These are phyloP conservation scores for Aphyosemion australe DNA, from an alignment of 2,113 vertebrate genomes.

Conservation along the genomic window DNA sequence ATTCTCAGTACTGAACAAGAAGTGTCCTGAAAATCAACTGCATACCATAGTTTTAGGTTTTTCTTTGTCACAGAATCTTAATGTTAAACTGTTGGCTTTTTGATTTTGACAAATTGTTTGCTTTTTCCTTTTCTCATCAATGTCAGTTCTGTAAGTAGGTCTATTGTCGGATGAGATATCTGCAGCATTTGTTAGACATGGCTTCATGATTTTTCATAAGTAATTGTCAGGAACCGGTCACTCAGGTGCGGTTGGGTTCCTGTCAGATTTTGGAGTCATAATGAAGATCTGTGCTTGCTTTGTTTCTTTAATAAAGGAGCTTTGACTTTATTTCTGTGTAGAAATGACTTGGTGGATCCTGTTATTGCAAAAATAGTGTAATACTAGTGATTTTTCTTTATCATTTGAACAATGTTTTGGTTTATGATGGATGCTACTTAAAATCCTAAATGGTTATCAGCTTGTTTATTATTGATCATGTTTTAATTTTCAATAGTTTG, in stretches of 20 bases:
- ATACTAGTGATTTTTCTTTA: neutral
- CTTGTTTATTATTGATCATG: neutral
- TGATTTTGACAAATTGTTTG: conserved; percentile 87
- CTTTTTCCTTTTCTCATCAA: conserved; percentile 80
- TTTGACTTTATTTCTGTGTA: conserved; percentile 85
- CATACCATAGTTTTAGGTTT: conserved; percentile 80
- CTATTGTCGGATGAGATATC: conserved; percentile 66
- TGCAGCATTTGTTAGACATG: conserved; percentile 66
- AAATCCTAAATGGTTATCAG: too few species aligned
- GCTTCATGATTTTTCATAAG: conserved; percentile 54
- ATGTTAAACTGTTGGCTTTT: conserved; percentile 84
- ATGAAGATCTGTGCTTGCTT: conserved; percentile 88
- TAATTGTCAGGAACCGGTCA: conserved; percentile 78
- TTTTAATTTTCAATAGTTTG: neutral
- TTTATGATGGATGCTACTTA: too few species aligned
- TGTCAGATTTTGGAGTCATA: conserved; percentile 90
- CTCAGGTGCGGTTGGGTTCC: conserved; percentile 90
- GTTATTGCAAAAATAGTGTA: neutral
- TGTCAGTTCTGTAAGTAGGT: conserved; percentile 90
- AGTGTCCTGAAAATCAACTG: conserved; percentile 50
- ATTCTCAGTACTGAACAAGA: conserved; percentile 92
- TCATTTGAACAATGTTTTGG: neutral
- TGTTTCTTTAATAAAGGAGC: conserved; percentile 89
- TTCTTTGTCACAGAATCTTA: conserved; percentile 85
- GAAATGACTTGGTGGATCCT: conserved; percentile 24